phyloP scores from a whole-genome alignment of 2,888 invertebrate genomes.

The Liodrosophila aerea region DNA sequence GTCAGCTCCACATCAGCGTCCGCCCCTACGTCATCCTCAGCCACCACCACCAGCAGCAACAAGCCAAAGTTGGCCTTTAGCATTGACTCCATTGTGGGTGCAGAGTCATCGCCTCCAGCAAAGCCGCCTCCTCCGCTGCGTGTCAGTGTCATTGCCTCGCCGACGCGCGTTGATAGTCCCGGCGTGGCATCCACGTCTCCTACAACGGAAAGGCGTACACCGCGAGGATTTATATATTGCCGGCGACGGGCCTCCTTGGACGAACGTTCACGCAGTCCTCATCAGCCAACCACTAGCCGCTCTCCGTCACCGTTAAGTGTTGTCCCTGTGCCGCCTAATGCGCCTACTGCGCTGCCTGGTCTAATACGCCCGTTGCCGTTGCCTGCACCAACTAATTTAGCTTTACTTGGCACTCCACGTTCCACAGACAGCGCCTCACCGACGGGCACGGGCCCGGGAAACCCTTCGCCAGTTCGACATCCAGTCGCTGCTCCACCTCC shows the following conservation, averaged over 20 bases:
- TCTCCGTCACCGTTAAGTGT: conserved; percentile 52
- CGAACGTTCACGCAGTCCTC: conserved; percentile 64
- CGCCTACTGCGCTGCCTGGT: conserved; percentile 62
- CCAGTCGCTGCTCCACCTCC: conserved; percentile 81
- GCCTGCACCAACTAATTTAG: conserved; percentile 71
- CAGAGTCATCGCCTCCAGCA: conserved; percentile 14
- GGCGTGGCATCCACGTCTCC: conserved; percentile 44
- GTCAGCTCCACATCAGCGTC: conserved; percentile 54
- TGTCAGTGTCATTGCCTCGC: conserved; percentile 65
- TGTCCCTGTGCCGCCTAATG: conserved; percentile 17
- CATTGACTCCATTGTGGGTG: conserved; percentile 95
- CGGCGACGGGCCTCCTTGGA: conserved; percentile 71
- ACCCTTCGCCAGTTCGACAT: conserved; percentile 46
- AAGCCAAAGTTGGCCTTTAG: conserved; percentile 97
- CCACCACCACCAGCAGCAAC: conserved; percentile 81
- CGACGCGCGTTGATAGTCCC: conserved; percentile 72
- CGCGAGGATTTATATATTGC: conserved; percentile 74
- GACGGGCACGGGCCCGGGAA: conserved; percentile 26
- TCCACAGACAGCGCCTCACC: conserved; percentile 52
- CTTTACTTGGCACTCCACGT: conserved; percentile 61
- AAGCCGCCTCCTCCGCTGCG: conserved; percentile 44
- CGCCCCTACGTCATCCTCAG: conserved; percentile 57
- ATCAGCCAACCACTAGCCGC: conserved; percentile 46
- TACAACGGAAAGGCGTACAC: conserved; percentile 52
- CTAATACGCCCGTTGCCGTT: conserved; percentile 81